Conservation (phyloP, 2,888 invertebrate genomes). For the Dioctria rufipes region DNA sequence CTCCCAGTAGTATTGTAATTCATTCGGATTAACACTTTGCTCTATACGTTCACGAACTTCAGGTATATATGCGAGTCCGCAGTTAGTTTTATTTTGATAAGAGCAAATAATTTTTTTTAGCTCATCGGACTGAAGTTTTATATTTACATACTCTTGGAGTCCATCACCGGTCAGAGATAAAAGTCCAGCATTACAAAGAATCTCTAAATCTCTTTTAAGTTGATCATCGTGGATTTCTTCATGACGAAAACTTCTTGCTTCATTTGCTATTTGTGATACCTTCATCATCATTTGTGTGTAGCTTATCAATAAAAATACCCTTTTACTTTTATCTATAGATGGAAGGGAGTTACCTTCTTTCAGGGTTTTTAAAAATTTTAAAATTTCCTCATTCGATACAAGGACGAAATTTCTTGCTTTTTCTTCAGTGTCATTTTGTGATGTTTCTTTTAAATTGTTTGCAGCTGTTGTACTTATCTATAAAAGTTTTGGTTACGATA, state of each 20-base stretch:
- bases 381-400: not conserved
- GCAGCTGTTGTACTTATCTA: too few species aligned
- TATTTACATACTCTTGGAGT: not conserved
- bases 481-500: too few species aligned
- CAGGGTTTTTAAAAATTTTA: not conserved
- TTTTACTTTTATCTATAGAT: not conserved
- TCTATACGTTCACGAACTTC: slow-evolving; percentile 67
- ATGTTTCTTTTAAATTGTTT: not conserved
- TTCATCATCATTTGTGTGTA: not conserved
- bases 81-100: slow-evolving; percentile 62
- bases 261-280: slow-evolving; percentile 69
- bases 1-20: slow-evolving; percentile 68
- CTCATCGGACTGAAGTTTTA: not conserved
- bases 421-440: not conserved
- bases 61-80: slow-evolving; percentile 66
- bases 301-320: not conserved
- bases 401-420: not conserved
- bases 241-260: slow-evolving; percentile 72
- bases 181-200: not conserved
- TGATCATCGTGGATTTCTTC: slow-evolving; percentile 62
- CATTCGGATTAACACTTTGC: slow-evolving; percentile 64
- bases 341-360: slow-evolving; percentile 1
- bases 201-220: slow-evolving; percentile 58
- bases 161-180: not conserved
- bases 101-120: slow-evolving; percentile 55